phyloP scores from a whole-genome alignment of 1,140 invertebrate genomes.

The Bombus waltoni region DNA sequence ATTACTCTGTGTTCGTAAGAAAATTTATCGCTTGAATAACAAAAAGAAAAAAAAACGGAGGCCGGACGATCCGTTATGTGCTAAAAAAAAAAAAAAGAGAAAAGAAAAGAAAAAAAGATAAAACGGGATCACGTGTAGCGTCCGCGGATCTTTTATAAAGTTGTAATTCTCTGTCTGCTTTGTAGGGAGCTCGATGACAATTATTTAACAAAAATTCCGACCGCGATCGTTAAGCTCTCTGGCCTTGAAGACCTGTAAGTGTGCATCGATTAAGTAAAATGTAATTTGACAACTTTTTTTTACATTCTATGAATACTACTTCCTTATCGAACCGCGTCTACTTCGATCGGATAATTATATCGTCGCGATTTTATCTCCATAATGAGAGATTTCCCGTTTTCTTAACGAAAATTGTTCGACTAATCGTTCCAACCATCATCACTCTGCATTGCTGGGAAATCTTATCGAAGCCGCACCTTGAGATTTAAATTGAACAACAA shows the following conservation, averaged over 20 bases:
- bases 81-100: not conserved
- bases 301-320: constrained; percentile 31
- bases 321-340: not conserved
- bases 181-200: constrained; percentile 89
- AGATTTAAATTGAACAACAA: no score
- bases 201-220: constrained; percentile 86
- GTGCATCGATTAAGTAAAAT: constrained; percentile 57
- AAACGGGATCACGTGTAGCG: constrained; percentile 10
- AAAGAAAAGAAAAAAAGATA: not conserved
- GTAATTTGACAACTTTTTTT: constrained; percentile 57
- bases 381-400: not conserved
- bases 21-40: not conserved
- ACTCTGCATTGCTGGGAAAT: not conserved
- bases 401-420: not conserved
- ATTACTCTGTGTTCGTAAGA: not conserved
- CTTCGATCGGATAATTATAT: not conserved
- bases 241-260: constrained; percentile 90
- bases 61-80: no score
- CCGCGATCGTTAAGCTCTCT: constrained; percentile 85
- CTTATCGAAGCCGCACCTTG: not conserved
- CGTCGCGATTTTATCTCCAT: not conserved
- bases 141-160: constrained; percentile 25
- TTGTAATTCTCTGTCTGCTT: constrained; percentile 49
- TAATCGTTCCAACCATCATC: not conserved
- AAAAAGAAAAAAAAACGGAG: not conserved